Evolutionary conservation across 2,113 vertebrate species (phyloP).

Genomic region (Martes martes): DNA sequence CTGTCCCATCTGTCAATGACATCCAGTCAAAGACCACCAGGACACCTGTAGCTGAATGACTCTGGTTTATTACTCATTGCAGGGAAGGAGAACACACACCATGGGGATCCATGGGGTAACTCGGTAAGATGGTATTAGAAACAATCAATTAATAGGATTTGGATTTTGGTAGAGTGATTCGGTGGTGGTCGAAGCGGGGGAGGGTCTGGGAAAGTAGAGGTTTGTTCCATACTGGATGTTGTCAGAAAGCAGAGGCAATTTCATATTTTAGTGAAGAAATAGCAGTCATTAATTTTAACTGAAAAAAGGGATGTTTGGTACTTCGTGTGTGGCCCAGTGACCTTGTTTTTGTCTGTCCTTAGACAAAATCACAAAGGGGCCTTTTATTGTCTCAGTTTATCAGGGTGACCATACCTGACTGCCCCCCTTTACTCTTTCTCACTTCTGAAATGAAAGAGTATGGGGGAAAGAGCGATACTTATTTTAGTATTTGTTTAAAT

Average conservation of each 20-base stretch:
- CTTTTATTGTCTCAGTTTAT: background rate
- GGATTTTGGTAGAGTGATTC: background rate
- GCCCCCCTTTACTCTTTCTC: background rate
- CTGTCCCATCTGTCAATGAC: background rate
- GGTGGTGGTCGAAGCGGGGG: too few relatives aligned
- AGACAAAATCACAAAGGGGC: background rate
- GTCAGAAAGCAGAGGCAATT: background rate
- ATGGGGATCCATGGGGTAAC: rapidly evolving
- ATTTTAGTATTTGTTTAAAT: background rate
- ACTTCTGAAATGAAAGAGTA: background rate
- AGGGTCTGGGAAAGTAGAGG: background rate
- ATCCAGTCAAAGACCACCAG: background rate
- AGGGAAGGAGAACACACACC: background rate
- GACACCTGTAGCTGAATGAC: too few relatives aligned
- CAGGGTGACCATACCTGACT: background rate
- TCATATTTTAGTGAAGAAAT: background rate
- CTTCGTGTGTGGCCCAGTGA: background rate
- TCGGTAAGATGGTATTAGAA: background rate
- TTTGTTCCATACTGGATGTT: background rate
- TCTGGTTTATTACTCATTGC: background rate
- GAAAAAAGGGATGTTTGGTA: background rate
- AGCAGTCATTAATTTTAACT: background rate
- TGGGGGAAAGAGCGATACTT: background rate
- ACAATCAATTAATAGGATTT: too few relatives aligned
- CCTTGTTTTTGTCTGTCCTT: background rate